These are phyloP conservation scores for Ramphastos sulfuratus DNA, from an alignment of 2,113 vertebrate species.

Conservation along the genomic window DNA sequence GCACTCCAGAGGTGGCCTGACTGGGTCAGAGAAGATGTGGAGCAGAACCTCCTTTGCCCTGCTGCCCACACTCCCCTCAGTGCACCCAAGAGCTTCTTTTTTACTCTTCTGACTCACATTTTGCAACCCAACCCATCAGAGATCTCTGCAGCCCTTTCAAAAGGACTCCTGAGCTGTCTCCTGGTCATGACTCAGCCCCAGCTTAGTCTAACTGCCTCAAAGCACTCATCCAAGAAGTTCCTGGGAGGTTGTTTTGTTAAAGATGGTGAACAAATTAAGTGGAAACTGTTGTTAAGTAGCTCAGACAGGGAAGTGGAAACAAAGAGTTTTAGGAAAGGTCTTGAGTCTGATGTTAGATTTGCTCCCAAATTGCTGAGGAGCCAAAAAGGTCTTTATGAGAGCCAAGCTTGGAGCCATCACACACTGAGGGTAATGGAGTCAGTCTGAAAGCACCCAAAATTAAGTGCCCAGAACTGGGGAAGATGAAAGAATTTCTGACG, in stretches of 20 bases:
- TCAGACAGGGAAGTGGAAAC: background rate
- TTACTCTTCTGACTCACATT: background rate
- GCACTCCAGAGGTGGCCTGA: too few relatives aligned
- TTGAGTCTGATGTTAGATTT: background rate
- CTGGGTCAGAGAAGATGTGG: too few relatives aligned
- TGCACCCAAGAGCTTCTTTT: background rate
- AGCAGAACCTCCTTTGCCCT: too few relatives aligned
- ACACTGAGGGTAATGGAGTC: background rate
- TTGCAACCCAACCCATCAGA: background rate
- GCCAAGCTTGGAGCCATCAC: background rate
- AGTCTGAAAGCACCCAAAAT: background rate
- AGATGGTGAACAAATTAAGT: background rate
- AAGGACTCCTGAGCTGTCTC: background rate
- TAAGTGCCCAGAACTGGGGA: background rate
- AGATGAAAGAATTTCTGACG: constrained; percentile 44
- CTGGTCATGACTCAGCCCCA: background rate
- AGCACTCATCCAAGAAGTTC: background rate
- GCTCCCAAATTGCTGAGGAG: background rate
- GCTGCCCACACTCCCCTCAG: background rate
- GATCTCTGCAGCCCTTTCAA: background rate
- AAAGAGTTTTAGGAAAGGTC: background rate
- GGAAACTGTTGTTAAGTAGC: background rate
- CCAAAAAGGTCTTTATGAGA: background rate
- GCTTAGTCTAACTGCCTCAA: background rate
- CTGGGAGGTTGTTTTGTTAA: background rate